These are phyloP conservation scores for Sapayoa aenigma DNA, from an alignment of 2,113 vertebrate genomes.

Conservation along the genomic window DNA sequence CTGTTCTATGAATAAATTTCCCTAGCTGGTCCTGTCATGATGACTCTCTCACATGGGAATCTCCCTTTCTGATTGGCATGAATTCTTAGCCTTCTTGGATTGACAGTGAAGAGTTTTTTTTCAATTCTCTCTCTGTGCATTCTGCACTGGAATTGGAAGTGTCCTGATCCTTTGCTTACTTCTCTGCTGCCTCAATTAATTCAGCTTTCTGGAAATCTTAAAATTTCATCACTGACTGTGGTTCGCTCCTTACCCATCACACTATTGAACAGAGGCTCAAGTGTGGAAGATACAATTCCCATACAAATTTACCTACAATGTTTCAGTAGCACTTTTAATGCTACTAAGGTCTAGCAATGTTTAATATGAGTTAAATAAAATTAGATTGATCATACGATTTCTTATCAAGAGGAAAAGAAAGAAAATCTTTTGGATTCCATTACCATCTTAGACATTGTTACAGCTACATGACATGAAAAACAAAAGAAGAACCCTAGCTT, in stretches of 20 bases:
- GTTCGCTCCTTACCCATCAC: neutral
- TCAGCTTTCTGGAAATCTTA: neutral
- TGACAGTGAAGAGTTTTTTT: neutral
- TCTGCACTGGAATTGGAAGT: neutral
- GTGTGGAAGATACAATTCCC: neutral
- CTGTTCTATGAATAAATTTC: neutral
- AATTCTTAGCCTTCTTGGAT: neutral
- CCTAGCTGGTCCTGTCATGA: neutral
- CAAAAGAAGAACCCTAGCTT: accelerated
- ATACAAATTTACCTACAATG: neutral
- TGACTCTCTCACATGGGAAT: neutral
- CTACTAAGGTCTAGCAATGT: neutral
- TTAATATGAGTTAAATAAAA: neutral
- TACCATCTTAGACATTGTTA: neutral
- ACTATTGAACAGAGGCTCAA: neutral
- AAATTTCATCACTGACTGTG: neutral
- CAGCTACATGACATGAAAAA: neutral
- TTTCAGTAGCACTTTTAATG: neutral
- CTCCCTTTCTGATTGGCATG: neutral
- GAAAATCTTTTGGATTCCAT: neutral
- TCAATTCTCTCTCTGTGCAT: neutral
- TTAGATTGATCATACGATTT: neutral
- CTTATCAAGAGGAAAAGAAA: neutral
- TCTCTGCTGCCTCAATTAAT: neutral
- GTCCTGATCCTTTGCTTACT: neutral